Percentiles rank a stretch among this genome's conserved stretches.
Evolutionary conservation across 2,888 invertebrate genomes (phyloP).

Genomic region (Spilarctia lutea): DNA sequence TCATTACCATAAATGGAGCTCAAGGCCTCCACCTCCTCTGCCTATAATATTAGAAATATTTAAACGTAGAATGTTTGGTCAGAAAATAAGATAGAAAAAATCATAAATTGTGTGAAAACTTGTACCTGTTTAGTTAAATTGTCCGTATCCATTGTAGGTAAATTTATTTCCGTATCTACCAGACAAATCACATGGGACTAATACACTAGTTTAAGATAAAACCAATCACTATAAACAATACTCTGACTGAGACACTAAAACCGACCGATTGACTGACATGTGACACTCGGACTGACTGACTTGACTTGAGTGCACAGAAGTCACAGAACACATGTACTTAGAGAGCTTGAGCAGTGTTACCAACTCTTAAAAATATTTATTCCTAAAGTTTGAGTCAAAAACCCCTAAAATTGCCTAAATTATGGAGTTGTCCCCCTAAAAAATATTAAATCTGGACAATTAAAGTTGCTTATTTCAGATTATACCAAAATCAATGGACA

Average conservation of each 20-base stretch:
- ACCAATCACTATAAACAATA: too few species aligned
- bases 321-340: too few species aligned
- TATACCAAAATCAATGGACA: too few species aligned
- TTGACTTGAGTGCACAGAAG: background rate
- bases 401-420: too few species aligned
- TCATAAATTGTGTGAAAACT: background rate
- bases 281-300: background rate
- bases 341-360: too few species aligned
- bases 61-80: background rate
- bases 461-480: too few species aligned
- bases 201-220: background rate
- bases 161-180: background rate
- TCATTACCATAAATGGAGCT: conserved; percentile 90
- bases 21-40: conserved; percentile 91
- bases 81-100: background rate
- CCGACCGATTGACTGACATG: background rate
- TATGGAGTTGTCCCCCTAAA: too few species aligned
- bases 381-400: too few species aligned
- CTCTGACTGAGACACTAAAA: too few species aligned
- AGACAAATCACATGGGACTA: background rate
- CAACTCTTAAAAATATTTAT: too few species aligned
- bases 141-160: conserved; percentile 62
- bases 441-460: too few species aligned
- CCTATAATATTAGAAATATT: conserved; percentile 61
- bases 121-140: conserved; percentile 65